Conservation (phyloP, 2,113 vertebrate species). For the Phylloscopus trochiloides region DNA sequence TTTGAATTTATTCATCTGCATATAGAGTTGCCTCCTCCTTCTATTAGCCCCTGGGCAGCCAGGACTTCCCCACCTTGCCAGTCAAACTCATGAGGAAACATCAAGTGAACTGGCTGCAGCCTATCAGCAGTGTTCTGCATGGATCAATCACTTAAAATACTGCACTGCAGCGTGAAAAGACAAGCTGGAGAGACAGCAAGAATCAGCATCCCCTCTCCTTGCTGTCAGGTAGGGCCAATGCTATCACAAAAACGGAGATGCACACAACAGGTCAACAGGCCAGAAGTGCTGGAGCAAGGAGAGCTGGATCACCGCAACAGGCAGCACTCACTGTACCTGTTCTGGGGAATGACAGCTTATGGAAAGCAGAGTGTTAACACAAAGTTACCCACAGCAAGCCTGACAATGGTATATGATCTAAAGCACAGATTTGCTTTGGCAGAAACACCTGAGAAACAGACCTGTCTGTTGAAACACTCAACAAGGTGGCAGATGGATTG, state of each 20-base stretch:
- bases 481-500: not conserved
- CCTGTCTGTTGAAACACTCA: not conserved
- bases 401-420: fast-evolving
- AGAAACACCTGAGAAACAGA: not conserved
- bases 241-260: not conserved
- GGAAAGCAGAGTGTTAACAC: not conserved
- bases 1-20: not conserved
- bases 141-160: not conserved
- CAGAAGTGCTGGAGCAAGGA: not conserved
- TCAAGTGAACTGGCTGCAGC: not conserved
- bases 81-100: not conserved
- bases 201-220: not conserved
- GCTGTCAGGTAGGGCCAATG: not conserved
- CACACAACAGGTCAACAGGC: not conserved
- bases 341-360: not conserved
- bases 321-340: not conserved
- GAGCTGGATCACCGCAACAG: not conserved
- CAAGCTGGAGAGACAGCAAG: not conserved
- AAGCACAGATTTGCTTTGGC: not conserved
- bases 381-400: not conserved
- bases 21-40: not conserved
- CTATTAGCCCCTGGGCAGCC: not conserved
- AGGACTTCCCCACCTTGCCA: not conserved
- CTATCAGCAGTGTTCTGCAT: not conserved
- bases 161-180: not conserved